Conservation (phyloP, 2,888 invertebrate genomes). For the Andrena marginata region DNA sequence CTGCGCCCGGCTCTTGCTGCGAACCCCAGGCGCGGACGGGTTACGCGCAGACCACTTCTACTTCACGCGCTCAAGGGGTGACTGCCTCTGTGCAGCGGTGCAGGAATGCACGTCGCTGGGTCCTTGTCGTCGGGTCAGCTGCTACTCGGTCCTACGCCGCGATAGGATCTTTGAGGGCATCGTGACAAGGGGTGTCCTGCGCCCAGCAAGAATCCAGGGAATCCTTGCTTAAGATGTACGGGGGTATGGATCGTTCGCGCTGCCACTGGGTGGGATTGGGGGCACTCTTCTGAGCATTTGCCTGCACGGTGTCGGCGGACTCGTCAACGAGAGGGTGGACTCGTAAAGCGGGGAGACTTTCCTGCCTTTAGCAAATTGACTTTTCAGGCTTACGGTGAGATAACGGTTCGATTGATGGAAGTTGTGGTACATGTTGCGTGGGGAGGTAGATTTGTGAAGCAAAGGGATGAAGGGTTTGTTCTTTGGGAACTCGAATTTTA, state of each 20-base stretch:
- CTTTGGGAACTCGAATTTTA: too few species aligned
- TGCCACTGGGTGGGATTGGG: neutral
- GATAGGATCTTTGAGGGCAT: constrained; percentile 50
- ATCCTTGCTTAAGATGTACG: constrained; percentile 25
- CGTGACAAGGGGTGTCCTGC: constrained; percentile 6
- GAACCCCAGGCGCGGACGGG: constrained; percentile 61
- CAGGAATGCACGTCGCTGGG: constrained; percentile 38
- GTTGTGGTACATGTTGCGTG: too few species aligned
- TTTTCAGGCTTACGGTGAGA: too few species aligned
- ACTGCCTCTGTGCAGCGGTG: constrained; percentile 50
- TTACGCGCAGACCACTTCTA: constrained; percentile 70
- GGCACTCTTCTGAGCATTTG: neutral
- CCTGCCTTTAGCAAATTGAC: too few species aligned
- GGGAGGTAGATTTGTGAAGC: too few species aligned
- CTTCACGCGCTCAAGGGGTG: constrained; percentile 55
- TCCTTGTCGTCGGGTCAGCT: constrained; percentile 55
- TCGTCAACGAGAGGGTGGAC: neutral
- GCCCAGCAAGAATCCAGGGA: constrained; percentile 26
- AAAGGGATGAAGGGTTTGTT: too few species aligned
- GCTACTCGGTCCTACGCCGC: constrained; percentile 25
- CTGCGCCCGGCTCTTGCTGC: constrained; percentile 65
- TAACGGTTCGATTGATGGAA: too few species aligned
- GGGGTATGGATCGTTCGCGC: neutral
- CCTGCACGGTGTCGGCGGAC: neutral
- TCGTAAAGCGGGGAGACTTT: too few species aligned